Conservation (phyloP, 2,113 vertebrate genomes). For the Urocynchramus pylzowi region DNA sequence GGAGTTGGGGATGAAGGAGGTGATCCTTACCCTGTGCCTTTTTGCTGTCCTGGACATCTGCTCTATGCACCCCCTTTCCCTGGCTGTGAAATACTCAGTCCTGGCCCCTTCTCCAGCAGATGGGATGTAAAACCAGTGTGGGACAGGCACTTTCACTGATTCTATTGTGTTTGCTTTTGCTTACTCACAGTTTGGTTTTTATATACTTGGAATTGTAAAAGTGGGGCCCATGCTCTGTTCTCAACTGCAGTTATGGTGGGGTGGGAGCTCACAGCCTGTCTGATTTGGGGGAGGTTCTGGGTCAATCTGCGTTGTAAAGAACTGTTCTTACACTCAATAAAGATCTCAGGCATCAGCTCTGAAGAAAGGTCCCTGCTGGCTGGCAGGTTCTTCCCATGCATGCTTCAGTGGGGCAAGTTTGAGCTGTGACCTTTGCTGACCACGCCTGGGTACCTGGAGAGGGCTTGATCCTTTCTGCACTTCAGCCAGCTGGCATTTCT, state of each 20-base stretch:
- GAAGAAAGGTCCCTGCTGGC: not conserved
- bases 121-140: not conserved
- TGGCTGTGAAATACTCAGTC: not conserved
- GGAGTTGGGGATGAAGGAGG: not conserved
- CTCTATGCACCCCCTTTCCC: not conserved
- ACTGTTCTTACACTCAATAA: conserved; percentile 41
- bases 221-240: not conserved
- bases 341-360: not conserved
- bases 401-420: not conserved
- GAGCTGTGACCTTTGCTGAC: not conserved
- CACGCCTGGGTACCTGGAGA: fast-evolving
- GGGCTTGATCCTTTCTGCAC: not conserved
- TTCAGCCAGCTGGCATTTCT: not conserved
- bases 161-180: not conserved
- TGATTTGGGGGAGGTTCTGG: not conserved
- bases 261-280: not conserved
- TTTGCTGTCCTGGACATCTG: not conserved
- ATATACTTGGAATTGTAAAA: not conserved
- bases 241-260: not conserved
- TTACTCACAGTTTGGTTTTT: not conserved
- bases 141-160: not conserved
- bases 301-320: not conserved
- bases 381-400: not conserved
- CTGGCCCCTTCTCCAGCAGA: not conserved
- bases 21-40: conserved; percentile 27